Percentiles rank a stretch among this genome's conserved stretches.
Evolutionary conservation across 2,113 vertebrate genomes (phyloP).

Genomic region (Alethe castanea): DNA sequence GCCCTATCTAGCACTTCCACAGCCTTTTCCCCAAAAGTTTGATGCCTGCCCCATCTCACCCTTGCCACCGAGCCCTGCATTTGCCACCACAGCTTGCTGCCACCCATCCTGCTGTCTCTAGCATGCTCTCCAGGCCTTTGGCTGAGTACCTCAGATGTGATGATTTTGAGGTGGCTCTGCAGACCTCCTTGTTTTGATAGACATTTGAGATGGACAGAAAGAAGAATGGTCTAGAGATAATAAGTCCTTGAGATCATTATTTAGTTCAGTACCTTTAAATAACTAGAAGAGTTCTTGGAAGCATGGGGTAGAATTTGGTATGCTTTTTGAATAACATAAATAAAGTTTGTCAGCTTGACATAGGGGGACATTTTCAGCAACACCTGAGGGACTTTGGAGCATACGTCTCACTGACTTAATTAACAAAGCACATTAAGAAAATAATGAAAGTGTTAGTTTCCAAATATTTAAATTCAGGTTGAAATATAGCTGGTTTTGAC

Average conservation of each 20-base stretch:
- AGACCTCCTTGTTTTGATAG: not conserved
- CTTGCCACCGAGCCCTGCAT: no score
- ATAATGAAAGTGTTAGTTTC: not conserved
- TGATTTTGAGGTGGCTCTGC: not conserved
- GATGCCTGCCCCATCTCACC: not conserved
- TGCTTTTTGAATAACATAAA: not conserved
- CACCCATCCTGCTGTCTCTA: not conserved
- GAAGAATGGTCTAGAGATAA: not conserved
- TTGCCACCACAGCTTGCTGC: accelerated
- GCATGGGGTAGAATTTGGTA: not conserved
- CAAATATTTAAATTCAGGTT: constrained; percentile 22
- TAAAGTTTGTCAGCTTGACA: not conserved
- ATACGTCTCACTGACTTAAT: not conserved
- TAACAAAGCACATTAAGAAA: constrained; percentile 16
- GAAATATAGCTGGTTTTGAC: constrained; percentile 4
- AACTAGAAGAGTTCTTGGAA: not conserved
- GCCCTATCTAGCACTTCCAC: not conserved
- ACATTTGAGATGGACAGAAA: not conserved
- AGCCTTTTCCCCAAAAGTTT: not conserved
- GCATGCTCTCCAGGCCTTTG: accelerated
- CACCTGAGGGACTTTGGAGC: not conserved
- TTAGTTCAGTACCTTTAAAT: not conserved
- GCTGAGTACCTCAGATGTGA: not conserved
- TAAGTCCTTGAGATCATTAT: accelerated
- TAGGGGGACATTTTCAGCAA: not conserved